Base-by-base conservation (phyloP, 2,888 invertebrate species). In the Eurytoma californica region DNA sequence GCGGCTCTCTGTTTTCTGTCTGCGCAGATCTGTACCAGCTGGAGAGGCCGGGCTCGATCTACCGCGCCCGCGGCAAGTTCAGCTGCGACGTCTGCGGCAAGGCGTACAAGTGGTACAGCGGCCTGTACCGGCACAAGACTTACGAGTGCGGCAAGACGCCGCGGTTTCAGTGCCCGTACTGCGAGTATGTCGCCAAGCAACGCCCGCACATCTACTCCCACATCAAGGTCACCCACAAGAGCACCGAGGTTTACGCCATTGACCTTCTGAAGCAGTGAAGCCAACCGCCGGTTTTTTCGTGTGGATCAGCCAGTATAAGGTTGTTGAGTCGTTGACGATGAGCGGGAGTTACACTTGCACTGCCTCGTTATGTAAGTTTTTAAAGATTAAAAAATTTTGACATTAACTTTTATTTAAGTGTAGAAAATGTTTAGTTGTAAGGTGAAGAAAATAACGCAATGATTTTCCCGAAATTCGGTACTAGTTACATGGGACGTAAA, bases 21-120 rank as follows among this genome's bases (percentile, higher is more conserved):
- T 70, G 49, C 24, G n/a, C 58, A 80, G 80, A 77, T 72, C n/a
- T 18, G 5, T 73, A 65, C 69, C 55, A 53, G n/a, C 63, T 70
- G 61, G 78, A 67, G 39, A 55, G 58, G 9, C 72, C 72, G 12
- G 61, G 60, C 81, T 65, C 84, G 18, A 74, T 77, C 9, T 74
- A 80, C 28, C 78, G 80, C n/a, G 68, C 77, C 74, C 81, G 85
- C 16, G 88, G 88, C 28, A 86, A 79, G 79, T 88, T 84, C 80
- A 87, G 90, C 66, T 93, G 93, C 83, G 90, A 90, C 7, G 91
- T 90, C 65, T 93, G 93, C 84, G 88, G 90, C 61, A 93, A 92
- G 85, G 88, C 89, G 61, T 93, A 93, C 87, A 92, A 92, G 73
- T 92, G 93, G 87, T 92, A 93, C 84, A 92, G 93, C 5, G 93